phyloP scores from a whole-genome alignment of 2,797 vertebrate genomes.

The Sebastolobus alascanus region DNA sequence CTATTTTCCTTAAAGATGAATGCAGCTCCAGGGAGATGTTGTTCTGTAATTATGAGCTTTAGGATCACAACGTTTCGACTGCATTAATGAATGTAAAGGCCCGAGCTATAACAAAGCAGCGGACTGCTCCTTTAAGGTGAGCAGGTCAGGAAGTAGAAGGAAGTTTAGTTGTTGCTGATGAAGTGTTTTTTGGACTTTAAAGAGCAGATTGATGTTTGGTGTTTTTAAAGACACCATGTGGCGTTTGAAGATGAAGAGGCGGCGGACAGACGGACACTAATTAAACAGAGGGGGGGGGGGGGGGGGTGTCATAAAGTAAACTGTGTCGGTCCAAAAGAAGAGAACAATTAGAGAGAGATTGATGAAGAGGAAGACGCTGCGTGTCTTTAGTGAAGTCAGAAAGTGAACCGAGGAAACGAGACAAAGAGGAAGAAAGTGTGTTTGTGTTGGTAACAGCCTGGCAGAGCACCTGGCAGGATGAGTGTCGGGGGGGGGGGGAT shows the following conservation, averaged over 20 bases:
- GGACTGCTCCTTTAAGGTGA: neutral
- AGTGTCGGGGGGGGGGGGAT: neutral
- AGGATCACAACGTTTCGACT: neutral
- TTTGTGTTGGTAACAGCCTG: slow-evolving; percentile 23
- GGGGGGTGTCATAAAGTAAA: slow-evolving; percentile 8
- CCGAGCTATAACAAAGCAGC: neutral
- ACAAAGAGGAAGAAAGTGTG: slow-evolving; percentile 31
- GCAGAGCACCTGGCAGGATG: slow-evolving; percentile 33
- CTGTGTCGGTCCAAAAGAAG: slow-evolving; percentile 13
- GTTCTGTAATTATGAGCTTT: neutral
- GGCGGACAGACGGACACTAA: slow-evolving; percentile 58
- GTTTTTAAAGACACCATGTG: slow-evolving; percentile 60
- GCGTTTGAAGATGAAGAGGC: slow-evolving; percentile 67
- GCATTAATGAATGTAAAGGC: neutral
- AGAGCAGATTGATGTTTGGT: slow-evolving; percentile 58
- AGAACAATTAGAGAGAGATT: slow-evolving; percentile 25
- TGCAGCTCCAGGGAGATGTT: neutral
- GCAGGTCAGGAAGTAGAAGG: neutral
- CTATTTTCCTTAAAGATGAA: neutral
- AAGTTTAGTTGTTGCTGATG: slow-evolving; percentile 54
- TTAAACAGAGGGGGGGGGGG: slow-evolving; percentile 17
- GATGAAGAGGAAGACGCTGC: slow-evolving; percentile 1
- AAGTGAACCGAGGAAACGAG: neutral
- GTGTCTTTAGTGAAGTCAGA: neutral
- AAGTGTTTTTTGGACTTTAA: slow-evolving; percentile 34